Percentiles rank a stretch among this genome's conserved stretches.
Conservation (phyloP, 1,140 invertebrate genomes). For the Halesus radiatus region DNA sequence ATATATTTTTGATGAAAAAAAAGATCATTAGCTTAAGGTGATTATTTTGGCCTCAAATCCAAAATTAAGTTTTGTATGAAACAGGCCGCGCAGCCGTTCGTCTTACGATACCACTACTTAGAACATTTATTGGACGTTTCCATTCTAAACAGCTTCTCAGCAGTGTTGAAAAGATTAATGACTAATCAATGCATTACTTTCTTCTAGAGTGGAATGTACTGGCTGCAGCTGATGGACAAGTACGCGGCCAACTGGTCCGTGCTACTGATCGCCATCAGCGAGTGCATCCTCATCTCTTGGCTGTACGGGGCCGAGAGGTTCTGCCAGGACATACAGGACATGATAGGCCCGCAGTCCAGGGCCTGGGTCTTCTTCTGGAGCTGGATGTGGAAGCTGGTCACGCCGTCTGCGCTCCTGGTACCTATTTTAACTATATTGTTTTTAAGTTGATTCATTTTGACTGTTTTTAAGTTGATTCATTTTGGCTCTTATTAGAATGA, state of each 20-base stretch:
- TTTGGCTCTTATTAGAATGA: too few species aligned
- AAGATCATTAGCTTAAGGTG: too few species aligned
- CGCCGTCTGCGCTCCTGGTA: constrained; percentile 81
- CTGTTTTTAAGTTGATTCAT: too few species aligned
- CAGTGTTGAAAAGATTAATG: not conserved
- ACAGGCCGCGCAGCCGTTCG: too few species aligned
- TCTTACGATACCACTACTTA: too few species aligned
- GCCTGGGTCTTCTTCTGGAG: constrained; percentile 85
- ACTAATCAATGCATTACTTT: not conserved
- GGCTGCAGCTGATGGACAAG: constrained; percentile 88
- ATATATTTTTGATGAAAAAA: too few species aligned
- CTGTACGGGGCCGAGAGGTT: constrained; percentile 88
- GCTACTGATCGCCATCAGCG: constrained; percentile 83
- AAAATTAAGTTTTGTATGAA: too few species aligned
- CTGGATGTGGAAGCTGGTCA: constrained; percentile 84
- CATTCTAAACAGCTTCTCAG: too few species aligned
- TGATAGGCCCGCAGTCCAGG: constrained; percentile 82
- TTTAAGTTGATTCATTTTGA: too few species aligned
- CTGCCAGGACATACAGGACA: constrained; percentile 82
- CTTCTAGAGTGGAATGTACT: constrained; percentile 84
- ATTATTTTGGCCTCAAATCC: too few species aligned
- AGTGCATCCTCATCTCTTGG: constrained; percentile 85
- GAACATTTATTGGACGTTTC: too few species aligned
- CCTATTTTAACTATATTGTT: not conserved
- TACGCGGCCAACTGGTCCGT: constrained; percentile 91